A percentile compares a stretch with the other conserved stretches of the same genome.
Conservation (phyloP, 2,888 invertebrate genomes). For the Mesoligia furuncula region DNA sequence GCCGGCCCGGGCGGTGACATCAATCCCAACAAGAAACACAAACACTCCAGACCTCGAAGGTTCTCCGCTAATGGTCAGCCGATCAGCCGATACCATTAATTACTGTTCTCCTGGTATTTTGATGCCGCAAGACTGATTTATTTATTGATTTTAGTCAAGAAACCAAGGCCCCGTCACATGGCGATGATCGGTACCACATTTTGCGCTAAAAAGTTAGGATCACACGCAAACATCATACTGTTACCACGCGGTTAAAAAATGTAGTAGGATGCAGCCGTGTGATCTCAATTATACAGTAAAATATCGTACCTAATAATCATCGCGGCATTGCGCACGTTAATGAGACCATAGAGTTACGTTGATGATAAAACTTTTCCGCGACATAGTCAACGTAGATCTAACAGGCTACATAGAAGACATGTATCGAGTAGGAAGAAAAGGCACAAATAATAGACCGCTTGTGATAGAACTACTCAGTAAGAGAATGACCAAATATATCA, state of each 20-base stretch:
- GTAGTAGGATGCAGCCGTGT: background rate
- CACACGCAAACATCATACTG: too few relatives aligned
- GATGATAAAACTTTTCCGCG: too few relatives aligned
- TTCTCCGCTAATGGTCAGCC: slow-evolving; percentile 43
- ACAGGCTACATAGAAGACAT: too few relatives aligned
- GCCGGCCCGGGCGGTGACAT: slow-evolving; percentile 7
- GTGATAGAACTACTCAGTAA: too few relatives aligned
- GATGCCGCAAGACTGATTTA: background rate
- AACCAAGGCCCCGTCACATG: background rate
- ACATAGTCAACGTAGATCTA: too few relatives aligned
- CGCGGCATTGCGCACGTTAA: background rate
- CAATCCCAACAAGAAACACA: slow-evolving; percentile 36
- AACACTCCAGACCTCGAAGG: slow-evolving; percentile 31
- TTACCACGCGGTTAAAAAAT: background rate
- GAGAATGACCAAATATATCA: too few relatives aligned
- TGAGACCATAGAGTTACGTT: too few relatives aligned
- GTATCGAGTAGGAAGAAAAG: too few relatives aligned
- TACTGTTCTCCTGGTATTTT: slow-evolving; percentile 39
- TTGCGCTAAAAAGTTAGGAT: too few relatives aligned
- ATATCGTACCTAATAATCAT: background rate
- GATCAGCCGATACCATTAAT: slow-evolving; percentile 27
- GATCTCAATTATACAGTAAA: background rate
- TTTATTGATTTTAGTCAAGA: background rate
- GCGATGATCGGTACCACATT: background rate
- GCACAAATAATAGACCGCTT: too few relatives aligned